Percentiles rank a stretch among this genome's conserved stretches.
These are phyloP conservation scores for Mirounga angustirostris DNA, from an alignment of 2,113 vertebrate species.

Conservation along the genomic window DNA sequence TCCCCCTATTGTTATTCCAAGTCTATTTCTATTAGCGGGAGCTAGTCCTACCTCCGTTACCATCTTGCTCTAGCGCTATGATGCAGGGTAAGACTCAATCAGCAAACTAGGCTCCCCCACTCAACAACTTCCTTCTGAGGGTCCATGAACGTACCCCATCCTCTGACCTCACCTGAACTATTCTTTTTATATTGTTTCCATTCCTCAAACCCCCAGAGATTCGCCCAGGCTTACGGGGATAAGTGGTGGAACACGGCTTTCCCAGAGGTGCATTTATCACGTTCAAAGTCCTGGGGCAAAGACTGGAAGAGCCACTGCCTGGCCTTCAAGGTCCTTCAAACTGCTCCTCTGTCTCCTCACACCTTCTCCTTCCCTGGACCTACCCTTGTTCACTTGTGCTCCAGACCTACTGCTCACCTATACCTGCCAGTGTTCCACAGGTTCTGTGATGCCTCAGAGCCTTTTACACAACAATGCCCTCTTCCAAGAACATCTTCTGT, in stretches of 20 bases:
- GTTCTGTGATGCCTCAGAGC: background rate
- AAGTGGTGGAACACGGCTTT: background rate
- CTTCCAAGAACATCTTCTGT: background rate
- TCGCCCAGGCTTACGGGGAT: accelerated
- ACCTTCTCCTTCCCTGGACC: background rate
- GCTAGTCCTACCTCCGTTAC: background rate
- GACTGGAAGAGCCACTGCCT: background rate
- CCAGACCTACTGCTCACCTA: accelerated
- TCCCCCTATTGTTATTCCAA: background rate
- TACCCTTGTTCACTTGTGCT: background rate
- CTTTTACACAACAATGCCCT: background rate
- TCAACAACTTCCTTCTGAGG: background rate
- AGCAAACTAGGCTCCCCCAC: background rate
- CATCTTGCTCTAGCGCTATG: background rate
- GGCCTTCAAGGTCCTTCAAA: too few relatives aligned
- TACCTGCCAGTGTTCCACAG: accelerated
- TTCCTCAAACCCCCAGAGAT: background rate
- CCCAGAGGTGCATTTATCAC: background rate
- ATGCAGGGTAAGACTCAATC: background rate
- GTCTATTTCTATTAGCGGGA: background rate
- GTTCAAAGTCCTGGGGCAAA: background rate
- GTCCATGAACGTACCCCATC: accelerated
- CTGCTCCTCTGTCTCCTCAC: accelerated
- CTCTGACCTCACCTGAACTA: background rate
- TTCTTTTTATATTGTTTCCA: background rate